Evolutionary conservation across 2,113 vertebrate genomes (phyloP).

Genomic region (Urocolius indicus): DNA sequence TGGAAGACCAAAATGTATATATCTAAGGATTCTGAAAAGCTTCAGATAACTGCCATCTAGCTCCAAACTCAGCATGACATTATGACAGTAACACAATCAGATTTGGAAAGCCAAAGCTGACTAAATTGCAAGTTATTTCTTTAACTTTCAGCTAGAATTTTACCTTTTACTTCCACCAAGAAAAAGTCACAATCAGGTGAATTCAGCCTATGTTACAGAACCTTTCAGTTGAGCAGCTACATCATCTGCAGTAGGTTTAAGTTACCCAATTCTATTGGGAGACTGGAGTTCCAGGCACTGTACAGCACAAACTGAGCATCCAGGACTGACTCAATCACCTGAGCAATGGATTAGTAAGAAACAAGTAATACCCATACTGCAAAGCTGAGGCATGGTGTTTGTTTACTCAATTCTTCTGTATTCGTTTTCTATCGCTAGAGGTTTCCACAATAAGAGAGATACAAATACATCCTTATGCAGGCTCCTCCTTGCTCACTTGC

Average conservation of each 20-base stretch:
- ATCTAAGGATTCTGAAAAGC: not conserved
- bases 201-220: not conserved
- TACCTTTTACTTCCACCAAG: not conserved
- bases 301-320: not conserved
- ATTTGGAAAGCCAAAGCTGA: not conserved
- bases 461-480: not conserved
- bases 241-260: not conserved
- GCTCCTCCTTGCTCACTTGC: not conserved
- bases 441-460: not conserved
- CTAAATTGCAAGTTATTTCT: not conserved
- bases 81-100: not conserved
- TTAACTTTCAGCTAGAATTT: not conserved
- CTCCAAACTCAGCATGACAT: not conserved
- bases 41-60: not conserved
- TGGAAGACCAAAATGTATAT: not conserved
- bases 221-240: not conserved
- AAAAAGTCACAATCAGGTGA: not conserved
- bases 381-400: not conserved
- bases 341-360: not conserved
- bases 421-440: not conserved
- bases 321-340: not conserved
- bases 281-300: not conserved
- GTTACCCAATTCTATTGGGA: rapidly evolving
- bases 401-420: not conserved
- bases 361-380: not conserved